Evolutionary conservation across 2,888 invertebrate genomes (phyloP).

Genomic region (Malthinus seriepunctatus): DNA sequence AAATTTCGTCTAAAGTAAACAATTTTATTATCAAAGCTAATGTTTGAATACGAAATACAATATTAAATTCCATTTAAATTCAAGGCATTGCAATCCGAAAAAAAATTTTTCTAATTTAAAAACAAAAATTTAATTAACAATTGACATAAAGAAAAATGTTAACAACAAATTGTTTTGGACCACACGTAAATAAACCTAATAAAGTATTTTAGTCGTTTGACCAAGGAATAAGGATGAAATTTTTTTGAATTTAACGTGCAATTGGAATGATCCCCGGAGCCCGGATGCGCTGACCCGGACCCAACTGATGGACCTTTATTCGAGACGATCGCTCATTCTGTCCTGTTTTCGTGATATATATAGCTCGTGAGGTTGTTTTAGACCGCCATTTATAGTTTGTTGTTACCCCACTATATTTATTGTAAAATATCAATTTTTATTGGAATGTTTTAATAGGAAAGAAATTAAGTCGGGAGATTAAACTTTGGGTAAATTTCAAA

Average conservation of each 20-base stretch:
- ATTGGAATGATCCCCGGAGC: conserved; percentile 33
- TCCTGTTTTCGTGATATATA: conserved; percentile 41
- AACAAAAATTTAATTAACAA: no score
- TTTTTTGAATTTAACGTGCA: conserved; percentile 26
- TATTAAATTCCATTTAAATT: no score
- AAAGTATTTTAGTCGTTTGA: conserved; percentile 10
- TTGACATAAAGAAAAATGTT: no score
- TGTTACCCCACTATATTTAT: conserved; percentile 19
- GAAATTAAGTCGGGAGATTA: no score
- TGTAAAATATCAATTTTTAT: conserved; percentile 1
- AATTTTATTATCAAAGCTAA: no score
- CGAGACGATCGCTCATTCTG: conserved; percentile 45
- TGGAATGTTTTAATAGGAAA: no score
- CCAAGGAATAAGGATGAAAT: conserved; percentile 13
- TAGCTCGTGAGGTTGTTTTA: conserved; percentile 39
- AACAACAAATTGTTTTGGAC: not conserved
- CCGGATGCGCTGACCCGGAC: conserved; percentile 37
- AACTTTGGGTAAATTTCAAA: no score
- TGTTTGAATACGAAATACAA: no score
- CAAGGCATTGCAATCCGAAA: no score
- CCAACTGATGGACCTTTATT: conserved; percentile 43
- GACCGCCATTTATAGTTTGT: conserved; percentile 32
- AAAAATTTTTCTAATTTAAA: no score
- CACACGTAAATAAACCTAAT: not conserved
- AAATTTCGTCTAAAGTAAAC: no score